Evolutionary conservation across 1,140 invertebrate genomes (phyloP), one percentile per base, ranked within the genome.

Genomic region (Lordiphosa clarofinis): DNA sequence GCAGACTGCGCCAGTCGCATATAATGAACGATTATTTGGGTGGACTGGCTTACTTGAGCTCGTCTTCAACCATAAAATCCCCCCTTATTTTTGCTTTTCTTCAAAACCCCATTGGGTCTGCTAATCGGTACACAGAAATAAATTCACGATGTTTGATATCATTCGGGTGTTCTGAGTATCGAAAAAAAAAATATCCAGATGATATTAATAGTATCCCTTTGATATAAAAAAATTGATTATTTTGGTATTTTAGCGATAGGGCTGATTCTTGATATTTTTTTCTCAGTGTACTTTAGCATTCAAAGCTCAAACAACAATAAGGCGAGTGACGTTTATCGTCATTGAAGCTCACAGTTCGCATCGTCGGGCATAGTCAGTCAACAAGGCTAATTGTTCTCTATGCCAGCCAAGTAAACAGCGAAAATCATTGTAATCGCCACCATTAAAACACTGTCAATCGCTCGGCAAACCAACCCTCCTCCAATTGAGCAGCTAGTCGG

Each of bases 401-500:
- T 62, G 21, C 13, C 47, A 57, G 54, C 10, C 57, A 57, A 70
- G 47, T 46, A 68, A 64, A 49, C 39, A 63, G 39, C 48, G 39
- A 42, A 55, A 57, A 71, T 62, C 64, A 63, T 71, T 68, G 64
- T 71, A 71, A 68, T 71, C 64, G 55, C 68, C 54, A 67, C 54
- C 68, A 68, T 71, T 71, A 68, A 71, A 63, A 67, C 64, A 71
- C 68, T 68, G 64, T 58, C 68, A 68, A 58, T 71, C 64, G 53
- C 42, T 62, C 48, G 67, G 36, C 44, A 56, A 50, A 63, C 42
- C 56, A 61, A 56, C 62, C 63, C 63, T 61, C 47, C 48, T 36
- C 21, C 37, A 53, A 38, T 40, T 12, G 13, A 47, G 54, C 48
- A 19, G 19, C 54, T 62, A 12, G 44, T 21, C 15, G 28, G 37